Evolutionary conservation across 2,113 vertebrate genomes (phyloP), one percentile per base, ranked within the genome.

Genomic region (Periophthalmodon schlosseri): DNA sequence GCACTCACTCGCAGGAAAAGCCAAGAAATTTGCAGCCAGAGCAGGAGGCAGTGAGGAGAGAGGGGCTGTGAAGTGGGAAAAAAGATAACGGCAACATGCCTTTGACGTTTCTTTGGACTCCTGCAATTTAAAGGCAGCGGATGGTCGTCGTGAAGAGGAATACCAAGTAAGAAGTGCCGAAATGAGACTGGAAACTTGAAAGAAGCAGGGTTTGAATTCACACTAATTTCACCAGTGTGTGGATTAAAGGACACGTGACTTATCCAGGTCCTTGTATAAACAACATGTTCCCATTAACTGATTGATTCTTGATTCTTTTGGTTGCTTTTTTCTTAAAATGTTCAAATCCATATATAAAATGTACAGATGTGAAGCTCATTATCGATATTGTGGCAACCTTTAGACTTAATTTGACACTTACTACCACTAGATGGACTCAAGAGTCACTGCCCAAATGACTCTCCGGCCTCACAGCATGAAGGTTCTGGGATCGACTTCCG

Each of bases 11-110:
- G 4, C 64, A 75, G 68, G 77, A 79, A 81, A 83, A 77, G 79
- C 79, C 76, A 63, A 72, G 77, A 86, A 84, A 79, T 88, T 85
- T 86, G 77, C 82, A 80, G 86, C 88, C 84, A 58, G 23, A 77
- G 64, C 34, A 74, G 73, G 61, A 68, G 52, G 71, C 46, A 5
- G 57, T 1, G 63, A 21, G 75, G 63, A 34, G 75, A 75, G 61
- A 69, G 60, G 73, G 36, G 69, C 74, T 64, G 49, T 76, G 77
- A 81, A 73, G 79, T 72, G 80, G 75, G 28, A 84, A 77, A 52
- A 83, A 56, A 76, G 81, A 81, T 87, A 77, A 82, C 56, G 69
- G 39, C 12, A n/a, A 78, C 68, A 84, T 78, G 60, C 67, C 76
- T 81, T 78, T 80, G 84, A 86, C 81, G 83, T 76, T 84, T 76